Conservation (phyloP, 2,797 vertebrate species). For the Scarus forsteni region DNA sequence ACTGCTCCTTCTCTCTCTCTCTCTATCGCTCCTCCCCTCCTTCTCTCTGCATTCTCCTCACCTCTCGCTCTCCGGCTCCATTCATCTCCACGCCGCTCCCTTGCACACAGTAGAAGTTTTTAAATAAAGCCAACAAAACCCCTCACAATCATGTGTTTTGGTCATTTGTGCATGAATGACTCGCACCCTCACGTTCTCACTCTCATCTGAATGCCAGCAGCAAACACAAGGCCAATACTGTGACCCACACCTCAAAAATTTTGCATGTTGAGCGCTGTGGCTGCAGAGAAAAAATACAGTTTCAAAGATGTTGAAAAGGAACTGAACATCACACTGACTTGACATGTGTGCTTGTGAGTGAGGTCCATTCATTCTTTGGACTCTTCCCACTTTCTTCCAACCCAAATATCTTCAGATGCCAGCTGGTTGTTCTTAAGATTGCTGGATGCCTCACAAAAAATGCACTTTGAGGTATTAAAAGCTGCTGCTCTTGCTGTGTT, state of each 20-base stretch:
- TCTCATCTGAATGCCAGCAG: conserved; percentile 22
- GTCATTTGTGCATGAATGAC: conserved; percentile 24
- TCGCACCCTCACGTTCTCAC: conserved; percentile 26
- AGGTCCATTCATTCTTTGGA: conserved; percentile 6
- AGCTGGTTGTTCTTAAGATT: conserved; percentile 14
- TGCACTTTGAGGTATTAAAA: neutral
- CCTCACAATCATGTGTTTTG: conserved; percentile 50
- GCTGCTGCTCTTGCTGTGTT: neutral
- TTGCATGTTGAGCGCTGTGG: conserved; percentile 12
- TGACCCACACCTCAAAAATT: neutral
- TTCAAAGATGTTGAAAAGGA: neutral
- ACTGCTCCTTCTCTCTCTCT: conserved; percentile 63
- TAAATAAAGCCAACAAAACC: conserved; percentile 44
- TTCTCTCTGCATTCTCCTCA: conserved; percentile 58
- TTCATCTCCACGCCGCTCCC: conserved; percentile 47
- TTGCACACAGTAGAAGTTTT: conserved; percentile 27
- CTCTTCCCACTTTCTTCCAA: conserved; percentile 19
- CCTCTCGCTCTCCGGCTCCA: conserved; percentile 50
- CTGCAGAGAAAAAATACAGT: conserved; percentile 9
- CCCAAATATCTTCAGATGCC: conserved; percentile 12
- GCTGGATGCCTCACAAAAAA: neutral
- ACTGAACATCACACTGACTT: neutral
- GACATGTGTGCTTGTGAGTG: neutral
- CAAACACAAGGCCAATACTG: conserved; percentile 12
- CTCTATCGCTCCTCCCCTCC: conserved; percentile 42